These are phyloP conservation scores for Cherax quadricarinatus DNA, from an alignment of 1,140 invertebrate species.

Conservation along the genomic window DNA sequence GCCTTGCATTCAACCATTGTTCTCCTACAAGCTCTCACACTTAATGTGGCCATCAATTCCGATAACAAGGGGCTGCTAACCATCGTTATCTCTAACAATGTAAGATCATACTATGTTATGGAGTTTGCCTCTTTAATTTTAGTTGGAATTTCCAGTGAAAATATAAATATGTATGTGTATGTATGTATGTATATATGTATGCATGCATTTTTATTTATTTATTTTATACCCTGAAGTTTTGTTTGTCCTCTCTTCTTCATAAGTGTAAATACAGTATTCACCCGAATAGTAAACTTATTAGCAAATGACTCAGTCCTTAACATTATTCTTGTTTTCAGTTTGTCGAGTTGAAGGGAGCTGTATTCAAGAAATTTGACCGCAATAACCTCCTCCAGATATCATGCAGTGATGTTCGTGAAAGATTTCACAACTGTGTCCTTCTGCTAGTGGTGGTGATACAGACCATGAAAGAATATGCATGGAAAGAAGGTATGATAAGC, in stretches of 20 bases:
- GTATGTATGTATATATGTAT: too few relatives aligned
- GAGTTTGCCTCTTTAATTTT: too few relatives aligned
- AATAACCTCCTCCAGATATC: conserved; percentile 95
- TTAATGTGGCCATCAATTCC: conserved; percentile 99
- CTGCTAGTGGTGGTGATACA: conserved; percentile 96
- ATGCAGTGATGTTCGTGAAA: conserved; percentile 96
- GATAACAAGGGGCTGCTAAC: conserved; percentile 98
- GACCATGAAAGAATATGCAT: conserved; percentile 98
- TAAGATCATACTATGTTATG: conserved; percentile 79
- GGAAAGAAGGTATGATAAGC: conserved; percentile 84
- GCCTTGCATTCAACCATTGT: conserved; percentile 95
- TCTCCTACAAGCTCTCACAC: conserved; percentile 85
- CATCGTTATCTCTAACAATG: conserved; percentile 99
- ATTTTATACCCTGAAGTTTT: too few relatives aligned
- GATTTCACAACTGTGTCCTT: conserved; percentile 95
- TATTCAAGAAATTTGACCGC: conserved; percentile 99
- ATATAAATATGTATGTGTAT: too few relatives aligned
- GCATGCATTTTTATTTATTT: too few relatives aligned
- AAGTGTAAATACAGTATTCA: too few relatives aligned
- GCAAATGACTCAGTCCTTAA: too few relatives aligned
- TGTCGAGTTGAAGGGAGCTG: conserved; percentile 98
- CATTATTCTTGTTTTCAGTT: conserved; percentile 83
- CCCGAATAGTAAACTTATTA: too few relatives aligned
- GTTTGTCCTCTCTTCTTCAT: too few relatives aligned
- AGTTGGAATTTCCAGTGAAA: too few relatives aligned